Percentiles rank a stretch among this genome's conserved stretches.
phyloP scores from a whole-genome alignment of 2,797 vertebrate genomes.

The Coregonus sp. region DNA sequence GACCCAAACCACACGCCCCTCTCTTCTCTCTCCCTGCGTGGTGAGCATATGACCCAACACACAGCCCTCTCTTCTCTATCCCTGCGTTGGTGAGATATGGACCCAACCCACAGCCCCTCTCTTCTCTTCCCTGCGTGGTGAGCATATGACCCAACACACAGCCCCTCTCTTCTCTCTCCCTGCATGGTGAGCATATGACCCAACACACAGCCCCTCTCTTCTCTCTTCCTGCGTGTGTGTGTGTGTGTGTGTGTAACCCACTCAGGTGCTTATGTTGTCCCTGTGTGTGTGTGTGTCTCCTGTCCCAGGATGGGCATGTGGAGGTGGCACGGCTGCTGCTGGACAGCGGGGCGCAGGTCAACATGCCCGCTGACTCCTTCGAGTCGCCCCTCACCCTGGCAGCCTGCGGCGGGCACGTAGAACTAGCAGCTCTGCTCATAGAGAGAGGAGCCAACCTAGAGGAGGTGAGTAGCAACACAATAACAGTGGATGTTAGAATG shows the following conservation, averaged over 20 bases:
- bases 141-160: slow-evolving; percentile 66
- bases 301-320: slow-evolving; percentile 95
- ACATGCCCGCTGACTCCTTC: slow-evolving; percentile 98
- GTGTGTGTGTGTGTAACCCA: not conserved
- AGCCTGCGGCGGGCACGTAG: slow-evolving; percentile 96
- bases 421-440: slow-evolving; percentile 93
- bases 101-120: slow-evolving; percentile 33
- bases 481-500: slow-evolving; percentile 37
- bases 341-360: slow-evolving; percentile 98
- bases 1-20: slow-evolving; percentile 37
- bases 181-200: slow-evolving; percentile 91
- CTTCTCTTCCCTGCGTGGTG: slow-evolving; percentile 87
- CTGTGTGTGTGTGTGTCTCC: slow-evolving; percentile 72
- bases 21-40: slow-evolving; percentile 82
- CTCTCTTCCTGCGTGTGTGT: not conserved
- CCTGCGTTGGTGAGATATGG: slow-evolving; percentile 93
- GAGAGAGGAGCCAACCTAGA: slow-evolving; percentile 98
- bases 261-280: slow-evolving; percentile 77
- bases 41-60: slow-evolving; percentile 77
- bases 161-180: slow-evolving; percentile 40
- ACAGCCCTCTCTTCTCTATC: not conserved
- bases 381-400: slow-evolving; percentile 96
- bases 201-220: slow-evolving; percentile 15
- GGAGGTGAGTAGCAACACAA: slow-evolving; percentile 68
- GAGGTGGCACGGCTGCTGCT: slow-evolving; percentile 96